Evolutionary conservation across 2,113 vertebrate species (phyloP), one percentile per base, ranked within the genome.

Genomic region (Poeciliopsis retropinna): DNA sequence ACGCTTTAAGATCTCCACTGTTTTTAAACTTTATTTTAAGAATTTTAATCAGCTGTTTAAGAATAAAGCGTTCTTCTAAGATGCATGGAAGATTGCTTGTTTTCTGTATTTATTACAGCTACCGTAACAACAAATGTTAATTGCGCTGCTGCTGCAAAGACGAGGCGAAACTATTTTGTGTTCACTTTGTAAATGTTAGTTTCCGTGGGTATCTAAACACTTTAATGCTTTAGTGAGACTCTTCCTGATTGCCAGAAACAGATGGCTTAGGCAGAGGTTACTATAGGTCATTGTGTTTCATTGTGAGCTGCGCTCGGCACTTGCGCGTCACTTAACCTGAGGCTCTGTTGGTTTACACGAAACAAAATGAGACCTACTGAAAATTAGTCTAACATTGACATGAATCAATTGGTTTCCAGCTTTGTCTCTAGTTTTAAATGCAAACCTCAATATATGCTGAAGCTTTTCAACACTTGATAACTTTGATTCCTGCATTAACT

Each of bases 271-370:
- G 60, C 25, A 22, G 4, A 41, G 93, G 94, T 94, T 93, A 95
- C 93, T 92, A 9, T 28, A 94, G 93, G 93, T 94, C 93, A 94
- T 82, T 80, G 76, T 41, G n/a, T 14, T 61, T 61, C 32, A 30
- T 37, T 60, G 25, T 25, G 25, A 22, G 47, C 75, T 17, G 47
- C 75, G 47, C n/a, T 28, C 57, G n/a, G 28, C 19, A 57, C 17
- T 57, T 25, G 25, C 10, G 44, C 64, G 69, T 27, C 14, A 44
- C 13, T 54, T 57, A 71, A 28, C 63, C 57, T 9, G 72, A 72
- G 63, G 80, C 78, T 72, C 70, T 57, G 51, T n/a, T 25, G 51
- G 51, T 25, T 3, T 7, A 57, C 25, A 25, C n/a, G 22, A 25
- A 54, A 22, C 25, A 57, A 57, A 57, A n/a, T n/a, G 51, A 57